phyloP scores from a whole-genome alignment of 1,140 invertebrate species.

The Ceratoteleas bidentatus region DNA sequence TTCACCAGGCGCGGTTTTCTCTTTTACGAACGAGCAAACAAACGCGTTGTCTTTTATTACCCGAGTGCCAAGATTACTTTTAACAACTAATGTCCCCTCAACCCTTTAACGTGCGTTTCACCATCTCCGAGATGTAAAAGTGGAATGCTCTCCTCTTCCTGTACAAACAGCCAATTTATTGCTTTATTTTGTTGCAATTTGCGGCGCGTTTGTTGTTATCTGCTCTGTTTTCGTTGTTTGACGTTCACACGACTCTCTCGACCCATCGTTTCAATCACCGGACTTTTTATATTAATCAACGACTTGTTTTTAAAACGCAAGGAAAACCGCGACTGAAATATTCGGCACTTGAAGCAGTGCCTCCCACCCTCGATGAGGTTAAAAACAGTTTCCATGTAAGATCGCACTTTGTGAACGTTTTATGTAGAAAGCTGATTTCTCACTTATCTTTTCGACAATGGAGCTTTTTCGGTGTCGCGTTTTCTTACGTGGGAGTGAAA shows the following conservation, averaged over 20 bases:
- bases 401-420: slow-evolving; percentile 28
- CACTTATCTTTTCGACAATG: slow-evolving; percentile 25
- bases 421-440: slow-evolving; percentile 34
- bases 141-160: slow-evolving; percentile 42
- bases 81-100: slow-evolving; percentile 47
- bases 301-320: background rate
- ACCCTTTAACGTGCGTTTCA: slow-evolving; percentile 47
- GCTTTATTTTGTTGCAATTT: slow-evolving; percentile 51
- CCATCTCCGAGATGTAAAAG: slow-evolving; percentile 46
- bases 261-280: slow-evolving; percentile 13
- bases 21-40: slow-evolving; percentile 54
- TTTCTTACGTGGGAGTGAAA: background rate
- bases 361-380: too few species aligned
- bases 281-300: background rate
- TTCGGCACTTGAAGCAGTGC: too few species aligned
- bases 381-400: slow-evolving; percentile 23
- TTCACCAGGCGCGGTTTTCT: slow-evolving; percentile 52
- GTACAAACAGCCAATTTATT: slow-evolving; percentile 43
- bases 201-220: slow-evolving; percentile 44
- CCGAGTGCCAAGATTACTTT: slow-evolving; percentile 52
- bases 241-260: slow-evolving; percentile 9
- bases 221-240: slow-evolving; percentile 22
- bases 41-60: slow-evolving; percentile 53
- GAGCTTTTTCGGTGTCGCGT: background rate
- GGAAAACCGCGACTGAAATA: too few species aligned